Base-by-base conservation (phyloP, 2,113 vertebrate genomes). In the Ranitomeya imitator region DNA sequence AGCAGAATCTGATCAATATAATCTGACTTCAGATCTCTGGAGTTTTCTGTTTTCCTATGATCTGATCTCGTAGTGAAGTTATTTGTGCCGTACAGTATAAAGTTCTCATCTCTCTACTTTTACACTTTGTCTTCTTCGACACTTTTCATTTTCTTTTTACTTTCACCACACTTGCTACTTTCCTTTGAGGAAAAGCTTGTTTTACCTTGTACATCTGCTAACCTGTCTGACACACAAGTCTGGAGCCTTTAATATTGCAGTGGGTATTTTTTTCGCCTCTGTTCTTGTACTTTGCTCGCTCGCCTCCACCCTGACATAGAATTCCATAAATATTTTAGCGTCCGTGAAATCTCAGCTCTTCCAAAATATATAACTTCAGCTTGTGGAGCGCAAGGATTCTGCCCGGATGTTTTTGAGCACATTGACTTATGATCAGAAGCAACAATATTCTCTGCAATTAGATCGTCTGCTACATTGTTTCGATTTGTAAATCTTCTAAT, bases 181-280 rank as follows among this genome's bases (percentile, higher is more conserved):
- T 45, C 59, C 81, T 83, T 67, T 52, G 81, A 83, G 81, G 26
- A 65, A 45, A 69, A 51, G 54, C 61, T 6, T 83, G 80, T 83
- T 83, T 45, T 18, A 45, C 61, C 63, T 83, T 83, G 61, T 83
- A 67, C 63, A 67, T n/a, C 45, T 13, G 23, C 61, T 67, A 19
- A 83, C 81, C 61, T 67, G 81, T n/a, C 61, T 83, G 81, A 69
- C 81, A 83, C 63, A 69, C 26, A 52, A 69, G 81, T 83, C 81
- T 83, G 81, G 54, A 83, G 60, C 51, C 81, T 83, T 83, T 83
- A 83, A 83, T 83, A 69, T 83, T 83, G 61, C 81, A 83, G 54
- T 12, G 59, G 45, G 63, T 23, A 67, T 54, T 69, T 69, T 15
- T 83, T 51, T 65, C 61, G 67, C 19, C 37, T 83, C 19, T 83